These are phyloP conservation scores for Acheta domesticus DNA, from an alignment of 2,888 invertebrate species.

Conservation along the genomic window DNA sequence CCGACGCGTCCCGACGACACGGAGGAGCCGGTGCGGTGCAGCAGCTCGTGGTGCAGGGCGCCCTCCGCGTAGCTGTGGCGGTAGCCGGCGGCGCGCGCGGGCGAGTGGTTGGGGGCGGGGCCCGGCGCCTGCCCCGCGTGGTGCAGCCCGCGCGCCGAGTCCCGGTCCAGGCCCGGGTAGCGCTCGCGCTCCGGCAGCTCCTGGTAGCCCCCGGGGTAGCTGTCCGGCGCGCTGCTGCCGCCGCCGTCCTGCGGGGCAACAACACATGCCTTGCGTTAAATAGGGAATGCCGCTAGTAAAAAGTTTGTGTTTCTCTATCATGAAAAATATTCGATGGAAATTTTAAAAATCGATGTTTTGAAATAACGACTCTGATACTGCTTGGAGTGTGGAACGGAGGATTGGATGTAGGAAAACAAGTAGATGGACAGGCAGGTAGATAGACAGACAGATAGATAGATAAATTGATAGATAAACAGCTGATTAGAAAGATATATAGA, in stretches of 20 bases:
- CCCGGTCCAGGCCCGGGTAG: conserved; percentile 54
- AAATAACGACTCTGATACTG: no score
- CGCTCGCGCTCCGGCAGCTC: conserved; percentile 55
- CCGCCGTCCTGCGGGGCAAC: not conserved
- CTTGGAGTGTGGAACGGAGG: no score
- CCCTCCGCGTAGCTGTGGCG: conserved; percentile 65
- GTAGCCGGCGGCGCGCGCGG: conserved; percentile 38
- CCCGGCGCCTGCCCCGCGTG: conserved; percentile 21
- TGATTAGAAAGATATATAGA: no score
- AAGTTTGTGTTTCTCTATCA: no score
- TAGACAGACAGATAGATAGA: no score
- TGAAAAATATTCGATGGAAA: no score
- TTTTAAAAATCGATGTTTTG: no score
- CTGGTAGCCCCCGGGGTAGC: conserved; percentile 44
- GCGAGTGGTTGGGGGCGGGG: not conserved
- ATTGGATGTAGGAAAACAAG: no score
- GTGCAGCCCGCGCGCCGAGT: conserved; percentile 44
- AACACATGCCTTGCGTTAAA: not conserved
- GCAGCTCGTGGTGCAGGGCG: conserved; percentile 38
- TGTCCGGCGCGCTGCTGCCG: not conserved
- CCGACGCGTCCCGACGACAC: conserved; percentile 41
- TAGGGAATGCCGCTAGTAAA: no score
- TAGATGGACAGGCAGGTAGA: no score
- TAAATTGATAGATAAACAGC: no score
- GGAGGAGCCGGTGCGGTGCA: conserved; percentile 40